These are phyloP conservation scores for Phataginus tricuspis DNA, from an alignment of 2,797 vertebrate genomes.

Conservation along the genomic window DNA sequence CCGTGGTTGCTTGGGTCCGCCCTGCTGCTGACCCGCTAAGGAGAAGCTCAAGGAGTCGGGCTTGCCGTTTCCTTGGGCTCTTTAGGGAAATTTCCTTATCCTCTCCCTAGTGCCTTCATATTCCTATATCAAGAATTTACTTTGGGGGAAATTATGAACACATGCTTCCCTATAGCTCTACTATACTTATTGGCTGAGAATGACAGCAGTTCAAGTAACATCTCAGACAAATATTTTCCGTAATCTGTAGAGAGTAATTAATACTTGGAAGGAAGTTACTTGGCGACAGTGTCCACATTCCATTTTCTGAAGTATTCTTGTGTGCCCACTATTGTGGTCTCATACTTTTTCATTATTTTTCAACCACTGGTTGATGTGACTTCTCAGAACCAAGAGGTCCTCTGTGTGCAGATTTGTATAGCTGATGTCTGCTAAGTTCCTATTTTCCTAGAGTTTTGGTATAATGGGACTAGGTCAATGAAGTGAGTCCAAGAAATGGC, in stretches of 20 bases:
- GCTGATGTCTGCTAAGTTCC: background rate
- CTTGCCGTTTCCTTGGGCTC: background rate
- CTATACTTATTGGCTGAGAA: background rate
- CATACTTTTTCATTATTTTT: background rate
- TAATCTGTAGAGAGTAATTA: slow-evolving; percentile 64
- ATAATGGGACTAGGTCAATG: background rate
- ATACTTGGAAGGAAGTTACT: slow-evolving; percentile 15
- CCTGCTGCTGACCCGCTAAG: background rate
- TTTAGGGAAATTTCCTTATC: background rate
- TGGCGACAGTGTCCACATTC: background rate
- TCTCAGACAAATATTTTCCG: slow-evolving; percentile 49
- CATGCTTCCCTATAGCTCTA: background rate
- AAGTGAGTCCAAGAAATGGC: background rate
- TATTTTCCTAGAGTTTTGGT: slow-evolving; percentile 19
- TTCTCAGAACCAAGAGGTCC: background rate
- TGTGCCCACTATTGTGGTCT: background rate
- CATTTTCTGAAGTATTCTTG: slow-evolving; percentile 27
- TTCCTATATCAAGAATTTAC: background rate
- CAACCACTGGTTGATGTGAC: background rate
- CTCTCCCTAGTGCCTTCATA: background rate
- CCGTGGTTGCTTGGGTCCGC: background rate
- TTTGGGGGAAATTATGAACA: background rate
- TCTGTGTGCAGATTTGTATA: background rate
- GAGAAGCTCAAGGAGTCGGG: background rate
- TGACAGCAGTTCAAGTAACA: slow-evolving; percentile 40